Evolutionary conservation across 2,113 vertebrate species (phyloP), one percentile per base, ranked within the genome.

Genomic region (Actenoides lindsayi): DNA sequence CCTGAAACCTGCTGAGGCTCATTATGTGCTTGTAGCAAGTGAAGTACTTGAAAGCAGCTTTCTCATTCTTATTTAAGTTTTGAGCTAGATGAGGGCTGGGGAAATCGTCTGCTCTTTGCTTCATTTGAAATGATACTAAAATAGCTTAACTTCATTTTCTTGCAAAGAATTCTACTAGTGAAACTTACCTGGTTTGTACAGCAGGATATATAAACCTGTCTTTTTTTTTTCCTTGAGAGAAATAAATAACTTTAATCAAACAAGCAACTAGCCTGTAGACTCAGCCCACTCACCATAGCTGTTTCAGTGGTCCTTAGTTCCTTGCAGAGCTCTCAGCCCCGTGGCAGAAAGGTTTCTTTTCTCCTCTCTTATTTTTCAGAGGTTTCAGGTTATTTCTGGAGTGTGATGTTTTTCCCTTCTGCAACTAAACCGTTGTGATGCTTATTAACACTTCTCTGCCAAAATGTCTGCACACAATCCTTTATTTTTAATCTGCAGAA

Each of bases 401-500:
- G 24, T 42, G 39, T 69, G 35, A 42, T 68, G 27, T 37, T 85
- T 83, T 82, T 70, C 31, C 13, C 24, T 62, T 83, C 67, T 82
- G 65, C 44, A 79, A 0, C 35, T 77, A 73, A 91, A 53, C 27
- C 93, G 42, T 68, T 65, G 6, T 35, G 51, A 73, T 37, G 30
- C 33, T 67, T 53, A 64, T 20, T 85, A 91, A 82, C 31, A 16
- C 57, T 84, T 53, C 15, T 62, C 81, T 89, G 73, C 53, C 48
- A 62, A 71, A 91, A 56, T 53, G 24, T 84, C 89, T 90, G 42
- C 0, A 0, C 62, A 60, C 14, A 13, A 0, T 79, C 46, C 80
- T 93, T 89, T 67, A 60, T 87, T 91, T 95, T 85, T 85, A 76
- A 79, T 91, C 62, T 53, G 25, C 48, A 79, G 69, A 82, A 87